Conservation (phyloP, 2,888 invertebrate genomes). For the Ligdia adustata region DNA sequence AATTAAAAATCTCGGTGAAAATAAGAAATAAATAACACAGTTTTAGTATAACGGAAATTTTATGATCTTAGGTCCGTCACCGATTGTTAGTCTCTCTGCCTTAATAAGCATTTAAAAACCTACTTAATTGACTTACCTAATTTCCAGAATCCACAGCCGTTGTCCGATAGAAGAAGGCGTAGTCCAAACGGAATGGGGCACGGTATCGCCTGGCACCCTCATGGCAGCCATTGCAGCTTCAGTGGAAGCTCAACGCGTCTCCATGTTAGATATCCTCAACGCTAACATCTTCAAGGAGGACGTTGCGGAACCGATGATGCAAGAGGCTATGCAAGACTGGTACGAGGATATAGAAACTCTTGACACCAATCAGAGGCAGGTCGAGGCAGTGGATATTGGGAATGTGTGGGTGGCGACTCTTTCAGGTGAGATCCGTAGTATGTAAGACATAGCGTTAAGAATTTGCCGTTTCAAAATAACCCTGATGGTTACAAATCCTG, state of each 20-base stretch:
- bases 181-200: constrained; percentile 85
- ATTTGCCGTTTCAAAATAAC: too few relatives aligned
- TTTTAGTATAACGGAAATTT: too few relatives aligned
- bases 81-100: too few relatives aligned
- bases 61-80: too few relatives aligned
- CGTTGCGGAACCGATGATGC: constrained; percentile 65
- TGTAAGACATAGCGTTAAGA: too few relatives aligned
- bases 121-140: too few relatives aligned
- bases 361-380: constrained; percentile 39
- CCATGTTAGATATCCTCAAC: constrained; percentile 73
- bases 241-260: constrained; percentile 83
- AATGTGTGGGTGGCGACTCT: constrained; percentile 86
- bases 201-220: constrained; percentile 83
- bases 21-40: too few relatives aligned
- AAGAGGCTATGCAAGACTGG: constrained; percentile 68
- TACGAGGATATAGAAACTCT: constrained; percentile 62
- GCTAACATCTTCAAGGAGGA: constrained; percentile 69
- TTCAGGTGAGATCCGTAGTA: constrained; percentile 71
- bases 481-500: too few relatives aligned
- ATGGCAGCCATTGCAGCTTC: constrained; percentile 85
- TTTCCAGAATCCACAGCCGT: constrained; percentile 68
- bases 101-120: too few relatives aligned
- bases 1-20: too few relatives aligned
- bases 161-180: constrained; percentile 88
- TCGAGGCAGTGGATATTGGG: constrained; percentile 66